Conservation (phyloP, 2,797 vertebrate genomes). For the Rhincodon typus region DNA sequence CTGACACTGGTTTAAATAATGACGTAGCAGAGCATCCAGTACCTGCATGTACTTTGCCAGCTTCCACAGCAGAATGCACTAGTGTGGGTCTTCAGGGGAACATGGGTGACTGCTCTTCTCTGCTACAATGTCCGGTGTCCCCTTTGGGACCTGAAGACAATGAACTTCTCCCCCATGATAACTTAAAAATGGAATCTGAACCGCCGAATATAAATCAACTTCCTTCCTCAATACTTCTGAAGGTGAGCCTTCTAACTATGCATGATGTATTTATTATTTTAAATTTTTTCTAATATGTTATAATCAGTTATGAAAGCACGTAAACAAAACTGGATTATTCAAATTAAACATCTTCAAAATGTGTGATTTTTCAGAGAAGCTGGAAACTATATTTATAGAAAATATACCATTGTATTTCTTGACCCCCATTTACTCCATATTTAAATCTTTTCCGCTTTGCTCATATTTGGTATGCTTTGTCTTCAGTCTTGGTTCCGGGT, state of each 20-base stretch:
- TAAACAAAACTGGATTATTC: not conserved
- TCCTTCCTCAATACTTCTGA: slow-evolving; percentile 90
- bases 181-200: slow-evolving; percentile 59
- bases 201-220: slow-evolving; percentile 83
- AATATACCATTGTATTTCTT: not conserved
- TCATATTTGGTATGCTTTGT: not conserved
- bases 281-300: not conserved
- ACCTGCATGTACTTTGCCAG: slow-evolving; percentile 62
- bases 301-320: not conserved
- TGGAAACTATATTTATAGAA: not conserved
- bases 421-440: not conserved
- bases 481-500: not conserved
- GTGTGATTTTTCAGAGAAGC: not conserved
- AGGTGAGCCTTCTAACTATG: slow-evolving; percentile 60
- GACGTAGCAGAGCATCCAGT: slow-evolving; percentile 57
- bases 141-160: slow-evolving; percentile 54
- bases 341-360: not conserved
- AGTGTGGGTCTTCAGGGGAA: slow-evolving; percentile 52
- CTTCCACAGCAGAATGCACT: slow-evolving; percentile 54
- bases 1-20: slow-evolving; percentile 46
- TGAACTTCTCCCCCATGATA: slow-evolving; percentile 56
- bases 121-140: slow-evolving; percentile 41
- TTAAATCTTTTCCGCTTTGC: not conserved
- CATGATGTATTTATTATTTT: not conserved
- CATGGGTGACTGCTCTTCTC: slow-evolving; percentile 52